These are phyloP conservation scores for Battus philenor DNA, from an alignment of 1,140 invertebrate genomes.

Conservation along the genomic window DNA sequence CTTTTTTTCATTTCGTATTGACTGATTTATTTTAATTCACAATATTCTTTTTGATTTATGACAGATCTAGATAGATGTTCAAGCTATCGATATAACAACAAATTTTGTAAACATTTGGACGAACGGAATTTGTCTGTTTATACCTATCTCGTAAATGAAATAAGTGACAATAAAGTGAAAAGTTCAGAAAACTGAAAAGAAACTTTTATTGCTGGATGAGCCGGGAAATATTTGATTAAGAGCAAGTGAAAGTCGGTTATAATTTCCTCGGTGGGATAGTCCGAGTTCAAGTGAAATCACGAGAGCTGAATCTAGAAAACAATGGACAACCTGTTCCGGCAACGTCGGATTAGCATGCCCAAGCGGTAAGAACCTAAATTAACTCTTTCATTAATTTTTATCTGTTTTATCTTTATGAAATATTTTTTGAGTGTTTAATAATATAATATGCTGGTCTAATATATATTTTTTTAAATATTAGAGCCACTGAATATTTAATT, in stretches of 20 bases:
- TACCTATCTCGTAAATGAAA: background rate
- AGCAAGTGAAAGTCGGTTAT: constrained; percentile 62
- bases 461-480: too few relatives aligned
- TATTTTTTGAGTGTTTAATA: too few relatives aligned
- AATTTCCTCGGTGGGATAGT: constrained; percentile 54
- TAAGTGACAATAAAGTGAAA: background rate
- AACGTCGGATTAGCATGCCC: constrained; percentile 60
- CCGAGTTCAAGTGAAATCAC: constrained; percentile 37
- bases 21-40: too few relatives aligned
- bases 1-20: too few relatives aligned
- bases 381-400: too few relatives aligned
- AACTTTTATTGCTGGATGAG: constrained; percentile 15
- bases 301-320: constrained; percentile 35
- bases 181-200: constrained; percentile 5
- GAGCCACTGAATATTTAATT: too few relatives aligned
- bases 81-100: background rate
- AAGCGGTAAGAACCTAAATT: constrained; percentile 47
- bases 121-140: background rate
- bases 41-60: too few relatives aligned
- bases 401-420: too few relatives aligned
- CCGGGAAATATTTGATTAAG: constrained; percentile 26
- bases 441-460: too few relatives aligned
- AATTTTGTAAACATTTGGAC: background rate
- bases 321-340: constrained; percentile 70
- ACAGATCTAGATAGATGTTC: too few relatives aligned